Conservation (phyloP, 2,113 vertebrate species). For the Nycticebus coucang region DNA sequence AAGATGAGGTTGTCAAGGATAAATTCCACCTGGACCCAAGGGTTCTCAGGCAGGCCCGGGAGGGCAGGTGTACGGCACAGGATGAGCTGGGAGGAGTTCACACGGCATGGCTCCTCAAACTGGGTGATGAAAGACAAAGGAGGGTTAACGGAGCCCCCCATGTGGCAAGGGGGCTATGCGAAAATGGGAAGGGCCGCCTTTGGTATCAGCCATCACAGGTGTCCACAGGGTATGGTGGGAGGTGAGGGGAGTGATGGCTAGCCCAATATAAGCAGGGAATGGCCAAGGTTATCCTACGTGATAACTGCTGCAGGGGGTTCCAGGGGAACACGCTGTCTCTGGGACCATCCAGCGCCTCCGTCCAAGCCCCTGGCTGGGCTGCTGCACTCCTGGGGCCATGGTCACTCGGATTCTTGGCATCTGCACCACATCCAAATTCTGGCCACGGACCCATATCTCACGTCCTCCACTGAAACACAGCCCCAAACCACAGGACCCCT, state of each 20-base stretch:
- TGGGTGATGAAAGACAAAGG: constrained; percentile 67
- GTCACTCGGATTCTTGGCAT: constrained; percentile 93
- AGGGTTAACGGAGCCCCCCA: too few relatives aligned
- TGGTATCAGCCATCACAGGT: background rate
- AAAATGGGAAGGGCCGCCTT: background rate
- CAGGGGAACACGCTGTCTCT: constrained; percentile 86
- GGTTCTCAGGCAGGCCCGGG: constrained; percentile 81
- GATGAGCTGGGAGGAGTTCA: constrained; percentile 93
- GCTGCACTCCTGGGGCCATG: constrained; percentile 78
- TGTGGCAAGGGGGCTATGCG: background rate
- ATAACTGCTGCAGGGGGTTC: constrained; percentile 84
- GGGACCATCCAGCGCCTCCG: constrained; percentile 84
- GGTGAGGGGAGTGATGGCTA: fast-evolving
- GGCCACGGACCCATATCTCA: constrained; percentile 89
- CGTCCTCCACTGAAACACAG: constrained; percentile 92
- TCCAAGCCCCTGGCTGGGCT: constrained; percentile 75
- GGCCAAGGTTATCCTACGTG: constrained; percentile 76
- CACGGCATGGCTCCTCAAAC: constrained; percentile 91
- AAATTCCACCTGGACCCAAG: constrained; percentile 90
- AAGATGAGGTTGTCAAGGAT: constrained; percentile 95
- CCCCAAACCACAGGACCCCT: background rate
- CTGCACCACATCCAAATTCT: constrained; percentile 96
- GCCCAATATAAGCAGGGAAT: background rate
- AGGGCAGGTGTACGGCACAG: constrained; percentile 93
- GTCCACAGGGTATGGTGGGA: too few relatives aligned